These are phyloP conservation scores for Dissostichus mawsoni DNA, from an alignment of 2,113 vertebrate genomes.

Conservation along the genomic window DNA sequence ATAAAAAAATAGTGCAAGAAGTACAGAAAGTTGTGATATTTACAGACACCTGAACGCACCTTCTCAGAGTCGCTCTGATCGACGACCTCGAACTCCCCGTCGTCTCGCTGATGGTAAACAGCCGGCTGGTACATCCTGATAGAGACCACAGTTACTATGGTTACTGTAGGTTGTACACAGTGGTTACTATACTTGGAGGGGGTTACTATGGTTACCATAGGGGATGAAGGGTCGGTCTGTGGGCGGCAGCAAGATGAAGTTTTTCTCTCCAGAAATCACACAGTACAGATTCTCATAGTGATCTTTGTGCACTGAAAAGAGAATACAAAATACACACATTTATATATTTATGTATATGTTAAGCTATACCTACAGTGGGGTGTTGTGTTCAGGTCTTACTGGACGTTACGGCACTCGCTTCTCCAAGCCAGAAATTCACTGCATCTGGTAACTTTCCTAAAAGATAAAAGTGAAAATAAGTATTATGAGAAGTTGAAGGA, in stretches of 20 bases:
- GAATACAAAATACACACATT: conserved; percentile 1
- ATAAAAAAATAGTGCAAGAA: too few species aligned
- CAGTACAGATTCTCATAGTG: conserved; percentile 99
- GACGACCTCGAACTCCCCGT: conserved; percentile 89
- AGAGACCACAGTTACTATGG: conserved; percentile 17
- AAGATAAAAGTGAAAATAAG: background rate
- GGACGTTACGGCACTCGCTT: conserved; percentile 91
- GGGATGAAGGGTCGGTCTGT: conserved; percentile 95
- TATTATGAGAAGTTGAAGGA: background rate
- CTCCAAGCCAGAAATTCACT: conserved; percentile 98
- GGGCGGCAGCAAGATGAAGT: conserved; percentile 93
- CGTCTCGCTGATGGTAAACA: conserved; percentile 86
- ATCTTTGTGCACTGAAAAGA: conserved; percentile 93
- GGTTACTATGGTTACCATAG: conserved; percentile 83
- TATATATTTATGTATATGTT: background rate
- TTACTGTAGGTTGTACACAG: background rate
- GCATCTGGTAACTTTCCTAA: conserved; percentile 94
- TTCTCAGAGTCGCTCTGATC: conserved; percentile 86
- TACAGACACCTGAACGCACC: conserved; percentile 74
- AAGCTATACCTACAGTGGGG: background rate
- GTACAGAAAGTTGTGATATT: background rate
- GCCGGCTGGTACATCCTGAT: conserved; percentile 91
- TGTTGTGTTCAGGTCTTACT: conserved; percentile 78
- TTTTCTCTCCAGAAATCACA: conserved; percentile 94
- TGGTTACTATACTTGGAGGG: background rate